Evolutionary conservation across 2,797 vertebrate species (phyloP).

Genomic region (Mus spretus): DNA sequence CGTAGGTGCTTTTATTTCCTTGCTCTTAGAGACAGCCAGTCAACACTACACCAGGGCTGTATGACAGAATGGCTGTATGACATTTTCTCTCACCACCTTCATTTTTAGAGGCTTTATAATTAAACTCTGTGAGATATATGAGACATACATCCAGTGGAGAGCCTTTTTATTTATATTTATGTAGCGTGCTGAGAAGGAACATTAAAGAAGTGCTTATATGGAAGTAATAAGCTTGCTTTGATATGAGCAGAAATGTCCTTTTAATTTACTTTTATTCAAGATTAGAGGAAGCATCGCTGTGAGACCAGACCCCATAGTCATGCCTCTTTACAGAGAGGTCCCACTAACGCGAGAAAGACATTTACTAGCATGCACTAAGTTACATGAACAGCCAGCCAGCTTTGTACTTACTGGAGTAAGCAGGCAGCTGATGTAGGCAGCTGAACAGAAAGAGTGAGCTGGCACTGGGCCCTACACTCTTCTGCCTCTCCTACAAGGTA

Average conservation of each 20-base stretch:
- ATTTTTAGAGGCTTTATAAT: slow-evolving; percentile 73
- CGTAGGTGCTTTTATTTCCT: slow-evolving; percentile 61
- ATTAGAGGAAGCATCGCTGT: slow-evolving; percentile 25
- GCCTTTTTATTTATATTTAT: slow-evolving; percentile 75
- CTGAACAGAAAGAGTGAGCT: slow-evolving; percentile 7
- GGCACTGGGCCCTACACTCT: background rate
- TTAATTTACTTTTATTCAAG: slow-evolving; percentile 71
- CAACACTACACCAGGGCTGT: slow-evolving; percentile 42
- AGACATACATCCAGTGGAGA: slow-evolving; percentile 38
- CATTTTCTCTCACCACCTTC: slow-evolving; percentile 26
- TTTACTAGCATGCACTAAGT: slow-evolving; percentile 62
- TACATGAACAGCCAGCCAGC: slow-evolving; percentile 28
- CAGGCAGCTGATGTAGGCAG: background rate
- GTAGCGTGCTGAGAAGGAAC: slow-evolving; percentile 74
- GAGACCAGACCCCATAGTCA: slow-evolving; percentile 53
- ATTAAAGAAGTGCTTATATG: slow-evolving; percentile 73
- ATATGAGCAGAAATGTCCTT: slow-evolving; percentile 69
- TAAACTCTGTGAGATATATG: slow-evolving; percentile 66
- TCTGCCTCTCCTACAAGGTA: background rate
- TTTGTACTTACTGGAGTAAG: background rate
- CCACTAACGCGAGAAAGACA: slow-evolving; percentile 27
- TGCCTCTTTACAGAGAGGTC: slow-evolving; percentile 50
- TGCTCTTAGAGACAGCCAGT: slow-evolving; percentile 42
- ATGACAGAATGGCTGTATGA: too few relatives aligned
- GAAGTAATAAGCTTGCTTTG: slow-evolving; percentile 46